Evolutionary conservation across 2,888 invertebrate species (phyloP), one percentile per base, ranked within the genome.

Genomic region (Cepaea hortensis): DNA sequence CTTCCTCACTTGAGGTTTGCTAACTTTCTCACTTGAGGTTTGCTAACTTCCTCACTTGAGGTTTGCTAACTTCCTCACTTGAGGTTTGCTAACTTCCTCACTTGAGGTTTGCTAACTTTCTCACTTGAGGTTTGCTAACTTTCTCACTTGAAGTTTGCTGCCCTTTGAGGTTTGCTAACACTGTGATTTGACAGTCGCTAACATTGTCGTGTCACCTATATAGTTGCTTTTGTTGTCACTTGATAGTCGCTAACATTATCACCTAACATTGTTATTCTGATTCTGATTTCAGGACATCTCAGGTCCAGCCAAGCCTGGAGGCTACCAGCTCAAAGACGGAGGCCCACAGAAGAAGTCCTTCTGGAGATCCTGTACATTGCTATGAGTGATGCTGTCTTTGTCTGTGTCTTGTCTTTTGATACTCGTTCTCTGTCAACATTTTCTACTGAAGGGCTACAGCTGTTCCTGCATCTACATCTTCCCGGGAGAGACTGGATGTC

Each of bases 341-440:
- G 89, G 90, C 81, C 90, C 86, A 23, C 81, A 90, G 55, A 91
- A 92, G 88, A 92, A 91, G 85, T 90, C 92, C 84, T 90, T 91
- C 80, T 93, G 92, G 92, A 89, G 90, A 85, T 85, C 85, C 11
- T 92, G 93, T 90, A 90, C 90, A 79, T 91, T 93, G 87, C 91
- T 93, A 81, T 93, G 93, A 93, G 68, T 84, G n/a, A n/a, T 55
- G 50, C 50, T 76, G 50, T 76, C 6, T 76, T 50, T 7, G 9
- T n/a, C 48, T 50, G 4, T 76, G 75, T 50, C 75, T 76, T 76
- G 75, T 73, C 73, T 20, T 35, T 46, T 35, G 35, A 23, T 35
- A 73, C 73, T 46, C 35, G 73, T 73, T 73, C 3, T n/a, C 73
- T 46, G 13, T 73, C 35, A 73, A 46, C 73, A 35, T 73, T 73